Evolutionary conservation across 2,113 vertebrate genomes (phyloP).

Genomic region (Muntiacus reevesi): DNA sequence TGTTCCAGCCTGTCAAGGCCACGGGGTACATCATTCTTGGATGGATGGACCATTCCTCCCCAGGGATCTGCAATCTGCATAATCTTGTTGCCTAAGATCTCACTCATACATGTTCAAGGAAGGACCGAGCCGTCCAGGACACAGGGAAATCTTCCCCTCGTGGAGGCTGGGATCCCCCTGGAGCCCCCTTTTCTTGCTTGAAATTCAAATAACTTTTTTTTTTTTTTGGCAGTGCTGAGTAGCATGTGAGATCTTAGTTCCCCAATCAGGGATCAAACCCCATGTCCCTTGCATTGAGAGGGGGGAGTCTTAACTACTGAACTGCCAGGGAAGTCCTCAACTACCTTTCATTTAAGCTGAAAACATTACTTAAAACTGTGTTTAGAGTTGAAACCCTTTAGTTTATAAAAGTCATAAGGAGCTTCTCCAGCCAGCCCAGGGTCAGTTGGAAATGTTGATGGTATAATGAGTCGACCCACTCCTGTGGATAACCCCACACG

Average conservation of each 20-base stretch:
- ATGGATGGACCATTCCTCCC: too few relatives aligned
- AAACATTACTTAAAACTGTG: constrained; percentile 20
- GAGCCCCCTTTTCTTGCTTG: neutral
- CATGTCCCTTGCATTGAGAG: neutral
- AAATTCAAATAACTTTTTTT: constrained; percentile 56
- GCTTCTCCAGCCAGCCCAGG: neutral
- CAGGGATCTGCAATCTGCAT: neutral
- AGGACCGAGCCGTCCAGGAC: neutral
- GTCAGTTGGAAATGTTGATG: neutral
- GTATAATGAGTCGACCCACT: neutral
- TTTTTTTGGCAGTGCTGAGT: neutral
- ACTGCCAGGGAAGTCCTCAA: neutral
- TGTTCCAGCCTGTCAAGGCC: neutral
- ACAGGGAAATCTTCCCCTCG: neutral
- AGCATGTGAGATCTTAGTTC: neutral
- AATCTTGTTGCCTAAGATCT: too few relatives aligned
- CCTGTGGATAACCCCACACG: neutral
- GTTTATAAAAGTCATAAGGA: neutral
- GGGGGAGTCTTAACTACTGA: neutral
- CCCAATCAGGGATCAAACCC: neutral
- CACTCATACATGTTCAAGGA: neutral
- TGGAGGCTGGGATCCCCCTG: neutral
- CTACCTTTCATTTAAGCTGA: constrained; percentile 45
- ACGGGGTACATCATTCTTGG: neutral
- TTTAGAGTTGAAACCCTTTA: constrained; percentile 28